Evolutionary conservation across 37 sponge, comb jelly and placozoan species (phyloP), one percentile per base, ranked within the genome.

Genomic region (Dysidea cf. avara): DNA sequence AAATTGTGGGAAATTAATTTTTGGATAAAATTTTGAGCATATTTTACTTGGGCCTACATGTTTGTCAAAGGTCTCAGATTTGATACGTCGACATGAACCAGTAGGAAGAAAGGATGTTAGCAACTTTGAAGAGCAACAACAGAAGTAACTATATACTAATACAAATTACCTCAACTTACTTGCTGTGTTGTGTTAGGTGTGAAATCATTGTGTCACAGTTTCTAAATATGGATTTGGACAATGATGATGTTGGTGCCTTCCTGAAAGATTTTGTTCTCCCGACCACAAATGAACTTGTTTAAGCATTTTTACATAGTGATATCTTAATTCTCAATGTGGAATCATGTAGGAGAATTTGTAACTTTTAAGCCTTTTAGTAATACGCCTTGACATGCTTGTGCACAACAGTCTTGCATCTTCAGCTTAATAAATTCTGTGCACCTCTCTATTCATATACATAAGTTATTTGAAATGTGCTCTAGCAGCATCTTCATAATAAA

Each of bases 211-310:
- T 89, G 35, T n/a, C 58, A 30, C 53, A 39, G 25, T 93, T 93
- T 38, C 53, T 93, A 56, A 56, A 77, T 16, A 74, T 89, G 37
- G 87, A 93, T 40, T 47, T 93, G 36, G 81, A 76, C 31, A 64
- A 64, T 22, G 91, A 71, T 50, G 79, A 84, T 55, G 53, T 81
- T 6, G 46, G 22, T 0, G 47, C 66, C 6, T 93, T 93, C 51
- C 86, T 93, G n/a, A 80, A 70, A 32, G 85, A 92, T 31, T 92
- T 38, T 66, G 78, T 92, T 33, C 24, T 84, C 2, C 84, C 92
- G 56, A 51, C 76, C 22, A 56, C 83, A 32, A 67, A 81, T 31
- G 85, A 68, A 28, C 24, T 88, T 31, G 22, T 66, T 4, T 88
- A 53, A 88, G 63, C 7, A 13, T 30, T 5, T 32, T 49, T 14